These are phyloP conservation scores for Uromys caudimaculatus DNA, from an alignment of 2,797 vertebrate genomes.

Conservation along the genomic window DNA sequence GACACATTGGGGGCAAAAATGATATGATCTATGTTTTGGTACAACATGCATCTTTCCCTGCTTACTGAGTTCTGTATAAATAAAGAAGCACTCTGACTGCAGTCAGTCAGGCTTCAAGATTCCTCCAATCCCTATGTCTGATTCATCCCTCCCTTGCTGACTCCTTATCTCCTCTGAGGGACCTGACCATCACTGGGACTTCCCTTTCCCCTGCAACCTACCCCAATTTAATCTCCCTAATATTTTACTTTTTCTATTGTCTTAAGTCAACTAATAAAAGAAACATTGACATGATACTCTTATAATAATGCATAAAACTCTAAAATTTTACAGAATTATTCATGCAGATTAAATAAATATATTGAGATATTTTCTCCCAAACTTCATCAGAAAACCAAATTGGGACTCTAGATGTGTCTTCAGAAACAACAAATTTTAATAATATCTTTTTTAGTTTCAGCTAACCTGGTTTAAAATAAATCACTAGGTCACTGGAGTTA, in stretches of 20 bases:
- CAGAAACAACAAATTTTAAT: background rate
- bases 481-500: background rate
- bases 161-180: background rate
- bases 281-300: background rate
- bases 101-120: background rate
- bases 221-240: background rate
- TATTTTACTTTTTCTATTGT: background rate
- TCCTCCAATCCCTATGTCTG: background rate
- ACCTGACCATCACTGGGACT: background rate
- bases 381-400: background rate
- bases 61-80: background rate
- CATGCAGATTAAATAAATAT: background rate
- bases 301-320: background rate
- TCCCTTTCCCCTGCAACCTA: background rate
- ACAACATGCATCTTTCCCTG: background rate
- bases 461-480: background rate
- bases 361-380: background rate
- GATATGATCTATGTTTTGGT: background rate
- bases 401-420: background rate
- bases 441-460: background rate
- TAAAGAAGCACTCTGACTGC: background rate
- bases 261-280: background rate
- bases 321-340: background rate
- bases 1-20: background rate
- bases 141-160: background rate